These are phyloP conservation scores for Coregonus sp. DNA, from an alignment of 2,797 vertebrate genomes.

Conservation along the genomic window DNA sequence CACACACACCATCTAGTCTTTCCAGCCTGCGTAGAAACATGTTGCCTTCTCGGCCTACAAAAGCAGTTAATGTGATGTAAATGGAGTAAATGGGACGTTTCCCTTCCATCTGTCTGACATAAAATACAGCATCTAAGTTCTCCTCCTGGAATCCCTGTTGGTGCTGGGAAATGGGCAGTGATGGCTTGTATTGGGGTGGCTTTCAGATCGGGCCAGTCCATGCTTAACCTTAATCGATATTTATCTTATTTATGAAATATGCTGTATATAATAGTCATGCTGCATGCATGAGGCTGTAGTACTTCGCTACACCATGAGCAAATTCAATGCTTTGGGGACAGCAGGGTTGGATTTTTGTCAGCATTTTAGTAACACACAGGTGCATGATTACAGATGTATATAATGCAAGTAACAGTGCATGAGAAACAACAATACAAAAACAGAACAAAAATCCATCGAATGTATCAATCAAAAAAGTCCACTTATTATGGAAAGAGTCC, in stretches of 20 bases:
- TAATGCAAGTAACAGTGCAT: not conserved
- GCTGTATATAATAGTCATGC: not conserved
- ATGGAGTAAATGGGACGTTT: not conserved
- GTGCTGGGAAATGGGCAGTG: not conserved
- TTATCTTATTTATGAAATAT: slow-evolving; percentile 1
- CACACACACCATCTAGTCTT: too few species aligned
- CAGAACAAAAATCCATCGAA: slow-evolving; percentile 18
- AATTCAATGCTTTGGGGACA: not conserved
- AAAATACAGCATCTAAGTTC: not conserved
- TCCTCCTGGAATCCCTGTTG: not conserved
- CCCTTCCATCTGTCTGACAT: too few species aligned
- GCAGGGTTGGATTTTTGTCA: not conserved
- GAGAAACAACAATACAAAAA: not conserved
- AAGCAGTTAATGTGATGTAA: slow-evolving; percentile 4
- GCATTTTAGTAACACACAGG: not conserved
- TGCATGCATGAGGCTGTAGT: slow-evolving; percentile 19
- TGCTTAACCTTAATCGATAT: not conserved
- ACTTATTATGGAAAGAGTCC: not conserved
- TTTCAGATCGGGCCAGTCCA: not conserved
- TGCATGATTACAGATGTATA: not conserved
- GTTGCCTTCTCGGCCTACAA: not conserved
- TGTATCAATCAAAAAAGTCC: not conserved
- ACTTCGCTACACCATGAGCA: not conserved
- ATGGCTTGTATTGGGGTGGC: too few species aligned
- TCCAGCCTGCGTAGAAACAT: not conserved